phyloP scores from a whole-genome alignment of 1,140 invertebrate genomes.

The Cydia amplana region DNA sequence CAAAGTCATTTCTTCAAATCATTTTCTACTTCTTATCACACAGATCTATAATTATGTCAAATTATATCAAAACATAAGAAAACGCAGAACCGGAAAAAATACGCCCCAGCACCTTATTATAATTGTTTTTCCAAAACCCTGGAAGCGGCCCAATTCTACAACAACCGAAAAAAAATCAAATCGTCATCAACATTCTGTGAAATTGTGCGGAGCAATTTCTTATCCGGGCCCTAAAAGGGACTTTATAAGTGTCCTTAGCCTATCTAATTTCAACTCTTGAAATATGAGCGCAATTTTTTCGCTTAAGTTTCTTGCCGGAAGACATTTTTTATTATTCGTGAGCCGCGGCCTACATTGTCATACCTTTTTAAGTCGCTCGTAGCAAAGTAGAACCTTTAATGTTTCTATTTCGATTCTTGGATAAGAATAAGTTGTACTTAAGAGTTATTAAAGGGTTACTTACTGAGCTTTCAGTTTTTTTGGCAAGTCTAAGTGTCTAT shows the following conservation, averaged over 20 bases:
- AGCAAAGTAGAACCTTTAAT: not conserved
- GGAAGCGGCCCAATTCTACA: constrained; percentile 6
- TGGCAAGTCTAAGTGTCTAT: not conserved
- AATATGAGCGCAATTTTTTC: constrained; percentile 32
- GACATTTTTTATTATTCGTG: constrained; percentile 30
- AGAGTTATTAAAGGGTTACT: not conserved
- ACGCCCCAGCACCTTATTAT: constrained; percentile 21
- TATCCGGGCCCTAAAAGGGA: constrained; percentile 29
- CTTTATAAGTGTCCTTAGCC: constrained; percentile 31
- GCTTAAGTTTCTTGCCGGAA: constrained; percentile 30
- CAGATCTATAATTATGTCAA: constrained; percentile 22
- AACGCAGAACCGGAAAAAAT: constrained; percentile 5
- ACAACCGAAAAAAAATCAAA: constrained; percentile 29
- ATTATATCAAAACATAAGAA: constrained; percentile 20
- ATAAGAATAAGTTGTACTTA: not conserved
- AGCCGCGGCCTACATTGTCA: constrained; percentile 27
- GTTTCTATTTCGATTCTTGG: constrained; percentile 17
- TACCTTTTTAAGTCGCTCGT: constrained; percentile 22
- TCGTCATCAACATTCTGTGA: constrained; percentile 27
- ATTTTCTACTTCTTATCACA: not conserved
- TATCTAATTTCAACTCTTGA: constrained; percentile 32
- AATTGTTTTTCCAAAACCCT: constrained; percentile 23
- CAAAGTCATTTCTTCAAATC: constrained; percentile 10
- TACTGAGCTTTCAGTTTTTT: not conserved
- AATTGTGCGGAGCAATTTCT: constrained; percentile 31